Base-by-base conservation (phyloP, 2,888 invertebrate species). In the Machimus rusticus region DNA sequence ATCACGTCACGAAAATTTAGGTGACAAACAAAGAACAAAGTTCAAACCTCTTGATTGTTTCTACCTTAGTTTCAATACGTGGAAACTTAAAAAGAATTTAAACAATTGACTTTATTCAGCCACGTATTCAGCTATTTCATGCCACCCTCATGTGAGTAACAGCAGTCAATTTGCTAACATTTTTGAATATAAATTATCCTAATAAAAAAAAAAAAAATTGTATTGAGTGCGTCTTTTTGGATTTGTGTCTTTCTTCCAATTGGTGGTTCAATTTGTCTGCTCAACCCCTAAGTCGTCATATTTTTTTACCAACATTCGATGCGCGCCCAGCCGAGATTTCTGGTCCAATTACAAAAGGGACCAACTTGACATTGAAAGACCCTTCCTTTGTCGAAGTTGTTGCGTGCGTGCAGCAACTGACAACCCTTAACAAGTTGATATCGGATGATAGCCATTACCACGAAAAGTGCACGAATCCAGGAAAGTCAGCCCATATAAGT, bases 401-500 rank as follows among this genome's bases (percentile, higher is more conserved):
- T 46, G 43, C 43, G 43, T 46, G 55, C 81, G 55, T 81, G 81
- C 81, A 51, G 55, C 81, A 81, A 51, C 51, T 51, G 31, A 55
- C 51, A 81, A 81, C 66, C 43, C 84, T 66, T 74, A 66, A 84
- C 34, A 74, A 84, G 66, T 74, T 74, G 84, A 84, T 74, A 66
- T 84, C 43, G 84, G 31, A 66, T 84, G 74, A 46, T 46, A 46
- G 43, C 66, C 85, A 46, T 85, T 82, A 82, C 82, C 46, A 85
- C 43, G 85, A 85, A 85, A 82, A 46, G 46, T 19, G 43, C 31
- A 46, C 19, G 19, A 74, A 46, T 85, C 34, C 85, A 85, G 74
- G 37, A 85, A 85, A 74, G 74, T 74, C 82, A 82, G 31, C n/a
- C 74, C 85, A 74, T 43, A 74, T 85, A 85, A 74, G 74, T 43